phyloP scores from a whole-genome alignment of 2,113 vertebrate species.

The Xiphophorus couchianus region DNA sequence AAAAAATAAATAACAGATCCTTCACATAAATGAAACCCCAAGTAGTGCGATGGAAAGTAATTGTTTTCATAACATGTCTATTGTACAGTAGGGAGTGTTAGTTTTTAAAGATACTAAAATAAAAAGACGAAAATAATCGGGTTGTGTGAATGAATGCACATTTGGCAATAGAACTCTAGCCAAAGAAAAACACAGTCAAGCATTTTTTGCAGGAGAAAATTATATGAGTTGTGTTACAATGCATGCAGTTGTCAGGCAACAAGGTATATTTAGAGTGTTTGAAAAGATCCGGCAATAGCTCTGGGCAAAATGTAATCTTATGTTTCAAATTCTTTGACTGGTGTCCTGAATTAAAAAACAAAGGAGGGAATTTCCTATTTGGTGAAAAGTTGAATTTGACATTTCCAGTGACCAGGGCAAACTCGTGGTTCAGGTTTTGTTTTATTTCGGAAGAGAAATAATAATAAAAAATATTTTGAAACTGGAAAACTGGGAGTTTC shows the following conservation, averaged over 20 bases:
- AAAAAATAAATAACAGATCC: too few species aligned
- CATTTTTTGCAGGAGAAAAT: neutral
- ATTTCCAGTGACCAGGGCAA: neutral
- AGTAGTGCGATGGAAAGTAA: neutral
- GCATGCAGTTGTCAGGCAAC: neutral
- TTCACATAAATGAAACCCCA: too few species aligned
- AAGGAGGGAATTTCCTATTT: neutral
- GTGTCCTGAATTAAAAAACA: neutral
- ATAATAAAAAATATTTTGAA: neutral
- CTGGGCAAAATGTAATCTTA: neutral
- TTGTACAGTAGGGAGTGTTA: neutral
- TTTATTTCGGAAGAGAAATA: neutral
- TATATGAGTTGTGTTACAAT: neutral
- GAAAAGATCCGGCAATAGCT: neutral
- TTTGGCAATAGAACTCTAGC: too few species aligned
- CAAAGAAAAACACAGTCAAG: neutral
- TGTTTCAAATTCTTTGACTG: neutral
- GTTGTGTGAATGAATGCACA: neutral
- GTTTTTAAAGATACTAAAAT: neutral
- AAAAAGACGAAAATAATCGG: neutral
- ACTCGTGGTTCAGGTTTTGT: neutral
- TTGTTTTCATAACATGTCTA: neutral
- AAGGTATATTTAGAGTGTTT: neutral
- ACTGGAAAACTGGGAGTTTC: neutral
- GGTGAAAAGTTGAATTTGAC: neutral